Percentiles rank a stretch among this genome's conserved stretches.
phyloP scores from a whole-genome alignment of 1,140 invertebrate genomes.

The Anagrus nilaparvatae region DNA sequence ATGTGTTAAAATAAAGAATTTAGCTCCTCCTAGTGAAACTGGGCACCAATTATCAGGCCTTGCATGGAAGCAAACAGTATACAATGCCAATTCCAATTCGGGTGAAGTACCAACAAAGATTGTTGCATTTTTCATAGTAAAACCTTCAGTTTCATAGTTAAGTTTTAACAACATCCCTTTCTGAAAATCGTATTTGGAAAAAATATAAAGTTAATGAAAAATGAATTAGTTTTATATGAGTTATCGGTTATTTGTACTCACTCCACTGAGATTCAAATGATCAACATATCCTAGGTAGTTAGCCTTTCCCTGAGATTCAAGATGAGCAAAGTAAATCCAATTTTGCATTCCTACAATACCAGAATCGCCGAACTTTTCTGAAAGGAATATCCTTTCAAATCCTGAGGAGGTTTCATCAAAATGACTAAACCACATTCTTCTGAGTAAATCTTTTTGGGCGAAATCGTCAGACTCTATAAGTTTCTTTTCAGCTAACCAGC shows the following conservation, averaged over 20 bases:
- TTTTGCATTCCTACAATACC: constrained; percentile 73
- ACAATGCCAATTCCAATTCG: constrained; percentile 83
- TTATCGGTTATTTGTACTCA: constrained; percentile 37
- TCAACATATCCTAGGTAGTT: constrained; percentile 75
- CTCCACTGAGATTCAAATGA: constrained; percentile 53
- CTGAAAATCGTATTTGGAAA: constrained; percentile 22
- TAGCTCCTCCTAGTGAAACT: constrained; percentile 55
- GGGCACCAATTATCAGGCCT: constrained; percentile 62
- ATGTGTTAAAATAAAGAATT: constrained; percentile 59
- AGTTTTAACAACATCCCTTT: constrained; percentile 65
- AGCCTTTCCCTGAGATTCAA: constrained; percentile 53
- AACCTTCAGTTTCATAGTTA: constrained; percentile 64
- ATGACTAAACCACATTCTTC: constrained; percentile 68
- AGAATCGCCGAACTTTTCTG: constrained; percentile 57
- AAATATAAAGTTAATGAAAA: not conserved
- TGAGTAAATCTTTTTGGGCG: constrained; percentile 57
- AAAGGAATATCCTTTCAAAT: constrained; percentile 81
- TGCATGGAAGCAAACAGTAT: constrained; percentile 73
- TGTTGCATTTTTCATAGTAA: constrained; percentile 63
- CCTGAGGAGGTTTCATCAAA: constrained; percentile 72
- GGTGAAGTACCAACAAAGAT: constrained; percentile 86
- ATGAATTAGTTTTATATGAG: constrained; percentile 9
- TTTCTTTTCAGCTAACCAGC: constrained; percentile 44
- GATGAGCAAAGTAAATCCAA: constrained; percentile 69
- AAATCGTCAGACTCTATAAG: constrained; percentile 32